These are phyloP conservation scores for Drosophila ercepeae DNA, from an alignment of 1,140 invertebrate genomes.

Conservation along the genomic window DNA sequence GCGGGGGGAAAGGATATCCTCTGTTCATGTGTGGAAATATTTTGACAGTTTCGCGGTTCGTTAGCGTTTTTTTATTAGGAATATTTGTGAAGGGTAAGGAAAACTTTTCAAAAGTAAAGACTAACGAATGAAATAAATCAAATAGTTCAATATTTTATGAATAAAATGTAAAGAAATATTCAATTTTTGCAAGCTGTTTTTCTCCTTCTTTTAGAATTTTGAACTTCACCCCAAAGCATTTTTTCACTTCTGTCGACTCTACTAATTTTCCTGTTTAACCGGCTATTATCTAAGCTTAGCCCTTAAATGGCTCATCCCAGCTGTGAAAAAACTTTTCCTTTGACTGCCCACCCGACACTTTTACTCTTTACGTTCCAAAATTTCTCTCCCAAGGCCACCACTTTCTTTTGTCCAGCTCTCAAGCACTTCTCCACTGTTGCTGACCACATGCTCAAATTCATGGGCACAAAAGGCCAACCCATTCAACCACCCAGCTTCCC, in stretches of 20 bases:
- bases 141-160: not conserved
- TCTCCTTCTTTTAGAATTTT: not conserved
- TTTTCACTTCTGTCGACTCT: not conserved
- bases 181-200: not conserved
- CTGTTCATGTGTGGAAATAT: conserved; percentile 69
- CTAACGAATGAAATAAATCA: not conserved
- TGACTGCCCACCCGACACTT: conserved; percentile 31
- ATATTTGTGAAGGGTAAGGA: not conserved
- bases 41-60: conserved; percentile 81
- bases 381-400: not conserved
- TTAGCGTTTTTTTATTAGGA: conserved; percentile 52
- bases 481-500: conserved; percentile 7
- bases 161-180: not conserved
- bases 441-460: conserved; percentile 75
- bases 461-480: conserved; percentile 40
- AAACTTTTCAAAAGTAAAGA: conserved; percentile 2
- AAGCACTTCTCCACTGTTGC: conserved; percentile 48
- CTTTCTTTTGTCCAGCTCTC: conserved; percentile 37
- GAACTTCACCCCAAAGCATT: not conserved
- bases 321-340: conserved; percentile 31
- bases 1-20: conserved; percentile 6
- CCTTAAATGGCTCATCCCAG: conserved; percentile 40
- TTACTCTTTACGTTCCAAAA: not conserved
- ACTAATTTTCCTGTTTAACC: conserved; percentile 39
- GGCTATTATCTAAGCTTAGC: conserved; percentile 31